These are phyloP conservation scores for Tokudaia tokunoshimensis DNA, from an alignment of 2,797 vertebrate genomes.

Conservation along the genomic window DNA sequence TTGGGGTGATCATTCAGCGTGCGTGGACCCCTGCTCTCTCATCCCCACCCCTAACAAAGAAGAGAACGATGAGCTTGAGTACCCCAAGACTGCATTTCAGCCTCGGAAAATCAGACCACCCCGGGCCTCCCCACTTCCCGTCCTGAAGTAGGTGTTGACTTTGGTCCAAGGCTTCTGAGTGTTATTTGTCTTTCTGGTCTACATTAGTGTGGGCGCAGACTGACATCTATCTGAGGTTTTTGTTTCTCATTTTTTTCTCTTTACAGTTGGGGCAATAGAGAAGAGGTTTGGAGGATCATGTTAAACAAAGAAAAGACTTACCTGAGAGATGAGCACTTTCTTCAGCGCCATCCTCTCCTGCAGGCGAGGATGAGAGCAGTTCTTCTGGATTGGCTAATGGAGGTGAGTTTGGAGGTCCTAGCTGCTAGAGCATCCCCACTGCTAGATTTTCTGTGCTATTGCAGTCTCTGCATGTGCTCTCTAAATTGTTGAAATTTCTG, in stretches of 20 bases:
- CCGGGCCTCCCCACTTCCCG: slow-evolving; percentile 93
- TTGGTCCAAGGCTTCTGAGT: neutral
- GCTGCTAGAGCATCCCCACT: neutral
- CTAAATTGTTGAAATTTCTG: neutral
- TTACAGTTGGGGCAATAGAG: slow-evolving; percentile 95
- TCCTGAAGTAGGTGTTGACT: slow-evolving; percentile 88
- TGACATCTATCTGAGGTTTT: neutral
- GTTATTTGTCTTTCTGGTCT: neutral
- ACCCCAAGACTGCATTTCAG: slow-evolving; percentile 52
- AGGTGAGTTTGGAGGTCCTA: slow-evolving; percentile 89
- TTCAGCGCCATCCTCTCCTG: slow-evolving; percentile 96
- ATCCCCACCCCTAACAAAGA: slow-evolving; percentile 93
- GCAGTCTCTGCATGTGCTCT: neutral
- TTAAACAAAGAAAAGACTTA: slow-evolving; percentile 94
- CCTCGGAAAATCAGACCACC: slow-evolving; percentile 86
- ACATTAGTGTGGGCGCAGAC: neutral
- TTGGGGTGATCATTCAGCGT: slow-evolving; percentile 85
- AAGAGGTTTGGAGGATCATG: slow-evolving; percentile 97
- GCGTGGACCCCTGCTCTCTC: slow-evolving; percentile 90
- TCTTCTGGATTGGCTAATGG: slow-evolving; percentile 98
- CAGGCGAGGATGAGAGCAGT: slow-evolving; percentile 97
- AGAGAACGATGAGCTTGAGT: slow-evolving; percentile 85
- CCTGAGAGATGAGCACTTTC: slow-evolving; percentile 90
- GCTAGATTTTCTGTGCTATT: neutral
- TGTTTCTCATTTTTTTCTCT: neutral